These are phyloP conservation scores for Acanthopagrus latus DNA, from an alignment of 2,797 vertebrate genomes.

Conservation along the genomic window DNA sequence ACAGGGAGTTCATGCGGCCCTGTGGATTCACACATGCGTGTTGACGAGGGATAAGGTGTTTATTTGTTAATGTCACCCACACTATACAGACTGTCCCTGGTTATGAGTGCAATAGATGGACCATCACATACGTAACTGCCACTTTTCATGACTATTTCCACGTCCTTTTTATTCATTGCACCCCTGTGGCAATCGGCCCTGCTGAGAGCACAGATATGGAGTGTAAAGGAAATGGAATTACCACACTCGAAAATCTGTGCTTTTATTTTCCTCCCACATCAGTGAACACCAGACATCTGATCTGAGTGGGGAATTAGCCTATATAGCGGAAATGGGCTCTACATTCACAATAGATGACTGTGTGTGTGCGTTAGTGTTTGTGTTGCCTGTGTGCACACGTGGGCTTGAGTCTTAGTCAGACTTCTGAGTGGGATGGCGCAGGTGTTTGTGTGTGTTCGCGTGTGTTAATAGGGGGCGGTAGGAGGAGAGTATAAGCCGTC, in stretches of 20 bases:
- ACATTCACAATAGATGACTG: constrained; percentile 52
- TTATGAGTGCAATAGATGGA: constrained; percentile 8
- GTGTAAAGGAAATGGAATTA: constrained; percentile 66
- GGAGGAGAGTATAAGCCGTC: constrained; percentile 52
- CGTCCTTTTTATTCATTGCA: constrained; percentile 50
- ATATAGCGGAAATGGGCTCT: constrained; percentile 51
- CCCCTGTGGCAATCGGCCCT: constrained; percentile 38
- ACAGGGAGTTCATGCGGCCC: neutral
- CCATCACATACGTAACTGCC: constrained; percentile 24
- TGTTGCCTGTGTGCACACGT: constrained; percentile 49
- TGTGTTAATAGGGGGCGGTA: constrained; percentile 48
- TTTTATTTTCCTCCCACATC: constrained; percentile 66
- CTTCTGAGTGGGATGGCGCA: constrained; percentile 57
- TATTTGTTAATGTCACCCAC: neutral
- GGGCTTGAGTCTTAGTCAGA: constrained; percentile 68
- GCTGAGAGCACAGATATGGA: constrained; percentile 57
- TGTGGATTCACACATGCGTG: neutral
- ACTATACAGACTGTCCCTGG: neutral
- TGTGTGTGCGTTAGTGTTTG: constrained; percentile 25
- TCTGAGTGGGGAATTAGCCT: constrained; percentile 64
- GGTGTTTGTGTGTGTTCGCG: constrained; percentile 55
- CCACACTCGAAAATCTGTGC: constrained; percentile 54
- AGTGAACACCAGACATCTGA: constrained; percentile 59
- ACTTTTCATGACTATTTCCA: constrained; percentile 53
- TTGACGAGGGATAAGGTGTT: neutral